Conservation (phyloP, 1,140 invertebrate species). For the Monomorium pharaonis region DNA sequence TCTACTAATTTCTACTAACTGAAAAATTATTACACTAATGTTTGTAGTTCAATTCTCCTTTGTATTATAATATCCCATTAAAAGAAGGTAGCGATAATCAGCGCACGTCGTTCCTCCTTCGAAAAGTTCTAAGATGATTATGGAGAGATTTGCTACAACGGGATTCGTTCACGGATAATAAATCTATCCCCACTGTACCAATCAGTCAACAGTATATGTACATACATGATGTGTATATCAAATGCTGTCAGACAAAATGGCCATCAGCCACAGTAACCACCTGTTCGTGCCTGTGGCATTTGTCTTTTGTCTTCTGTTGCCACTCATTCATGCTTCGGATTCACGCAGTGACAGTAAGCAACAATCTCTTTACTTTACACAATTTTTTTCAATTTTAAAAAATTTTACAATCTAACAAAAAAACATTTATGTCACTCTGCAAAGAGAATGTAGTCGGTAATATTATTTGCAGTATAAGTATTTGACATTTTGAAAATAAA, state of each 20-base stretch:
- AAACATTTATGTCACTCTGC: not conserved
- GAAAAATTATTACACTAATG: not conserved
- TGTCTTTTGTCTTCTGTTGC: slow-evolving; percentile 48
- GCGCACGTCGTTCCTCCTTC: not conserved
- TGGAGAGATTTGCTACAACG: not conserved
- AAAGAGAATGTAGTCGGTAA: not conserved
- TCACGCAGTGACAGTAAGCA: slow-evolving; percentile 50
- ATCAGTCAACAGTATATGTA: slow-evolving; percentile 59
- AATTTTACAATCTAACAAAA: not conserved
- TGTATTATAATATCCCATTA: not conserved
- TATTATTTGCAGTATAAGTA: not conserved
- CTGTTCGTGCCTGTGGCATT: slow-evolving; percentile 50
- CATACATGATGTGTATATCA: slow-evolving; percentile 62
- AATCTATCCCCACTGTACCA: slow-evolving; percentile 43
- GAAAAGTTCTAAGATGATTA: not conserved
- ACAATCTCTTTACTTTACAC: not conserved
- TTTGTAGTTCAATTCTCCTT: not conserved
- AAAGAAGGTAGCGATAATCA: slow-evolving; percentile 19
- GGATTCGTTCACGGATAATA: slow-evolving; percentile 55
- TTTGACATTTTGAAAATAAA: not conserved
- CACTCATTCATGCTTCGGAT: slow-evolving; percentile 14
- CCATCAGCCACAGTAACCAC: slow-evolving; percentile 63
- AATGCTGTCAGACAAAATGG: slow-evolving; percentile 63
- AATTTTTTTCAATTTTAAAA: not conserved
- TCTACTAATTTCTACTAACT: not conserved